phyloP scores from a whole-genome alignment of 1,140 invertebrate species.

The Bombus affinis region DNA sequence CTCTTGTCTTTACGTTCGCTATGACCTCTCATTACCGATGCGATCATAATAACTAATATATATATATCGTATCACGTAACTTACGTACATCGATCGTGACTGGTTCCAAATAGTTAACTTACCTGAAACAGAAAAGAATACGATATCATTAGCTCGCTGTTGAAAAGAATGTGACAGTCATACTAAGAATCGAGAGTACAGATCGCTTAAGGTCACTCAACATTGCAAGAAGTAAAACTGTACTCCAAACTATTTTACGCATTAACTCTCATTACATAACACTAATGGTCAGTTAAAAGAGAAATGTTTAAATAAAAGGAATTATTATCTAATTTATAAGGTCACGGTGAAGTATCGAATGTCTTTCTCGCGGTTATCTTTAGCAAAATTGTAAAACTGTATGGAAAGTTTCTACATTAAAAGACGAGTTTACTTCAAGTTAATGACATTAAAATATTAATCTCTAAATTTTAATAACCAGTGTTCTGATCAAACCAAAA shows the following conservation, averaged over 20 bases:
- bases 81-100: slow-evolving; percentile 37
- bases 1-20: slow-evolving; percentile 15
- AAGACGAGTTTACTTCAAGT: too few species aligned
- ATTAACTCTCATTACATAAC: not conserved
- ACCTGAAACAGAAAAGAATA: slow-evolving; percentile 75
- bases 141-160: slow-evolving; percentile 25
- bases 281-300: not conserved
- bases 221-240: too few species aligned
- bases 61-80: slow-evolving; percentile 24
- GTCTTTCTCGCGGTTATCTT: not conserved
- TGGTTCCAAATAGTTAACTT: slow-evolving; percentile 63
- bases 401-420: too few species aligned
- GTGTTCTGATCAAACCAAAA: not conserved
- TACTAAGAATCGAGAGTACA: not conserved
- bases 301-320: not conserved
- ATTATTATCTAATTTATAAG: not conserved
- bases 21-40: not conserved
- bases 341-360: not conserved
- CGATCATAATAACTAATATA: slow-evolving; percentile 11
- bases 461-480: not conserved
- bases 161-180: not conserved
- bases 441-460: not conserved
- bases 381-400: too few species aligned
- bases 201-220: not conserved
- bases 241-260: not conserved